A percentile compares a stretch with the other conserved stretches of the same genome.
These are phyloP conservation scores for Sarotherodon lohbergeri DNA, from an alignment of 2,113 vertebrate species.

Conservation along the genomic window DNA sequence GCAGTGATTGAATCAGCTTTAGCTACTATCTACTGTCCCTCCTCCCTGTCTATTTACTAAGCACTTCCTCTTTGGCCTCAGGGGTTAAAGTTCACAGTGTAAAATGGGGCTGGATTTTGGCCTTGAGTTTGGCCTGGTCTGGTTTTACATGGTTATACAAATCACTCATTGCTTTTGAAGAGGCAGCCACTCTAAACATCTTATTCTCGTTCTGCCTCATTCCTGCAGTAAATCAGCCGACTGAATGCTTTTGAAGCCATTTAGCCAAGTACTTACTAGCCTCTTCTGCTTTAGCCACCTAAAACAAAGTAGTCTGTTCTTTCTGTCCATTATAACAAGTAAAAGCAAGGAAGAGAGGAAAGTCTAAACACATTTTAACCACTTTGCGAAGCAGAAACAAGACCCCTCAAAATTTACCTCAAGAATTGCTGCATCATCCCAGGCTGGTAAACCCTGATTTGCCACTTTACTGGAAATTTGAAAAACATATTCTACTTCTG, in stretches of 20 bases:
- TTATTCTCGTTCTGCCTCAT: neutral
- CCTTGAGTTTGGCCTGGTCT: slow-evolving; percentile 35
- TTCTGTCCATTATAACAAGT: neutral
- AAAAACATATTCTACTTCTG: neutral
- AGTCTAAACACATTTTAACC: neutral
- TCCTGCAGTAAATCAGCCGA: neutral
- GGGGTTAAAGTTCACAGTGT: slow-evolving; percentile 43
- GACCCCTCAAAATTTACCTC: neutral
- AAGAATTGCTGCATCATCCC: neutral
- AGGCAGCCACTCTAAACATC: neutral
- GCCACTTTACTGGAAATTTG: neutral
- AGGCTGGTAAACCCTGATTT: neutral
- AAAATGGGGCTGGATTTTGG: slow-evolving; percentile 22
- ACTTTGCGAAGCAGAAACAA: neutral
- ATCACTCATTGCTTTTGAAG: neutral
- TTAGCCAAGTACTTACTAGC: neutral
- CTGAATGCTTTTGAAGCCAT: neutral
- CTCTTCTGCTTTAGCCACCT: neutral
- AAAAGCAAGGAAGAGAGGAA: neutral
- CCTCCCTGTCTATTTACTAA: slow-evolving; percentile 41
- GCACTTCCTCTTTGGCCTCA: slow-evolving; percentile 55
- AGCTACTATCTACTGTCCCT: slow-evolving; percentile 63
- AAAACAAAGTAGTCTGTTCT: neutral
- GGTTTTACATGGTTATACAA: neutral
- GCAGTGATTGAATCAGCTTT: slow-evolving; percentile 46